Percentiles rank a stretch among this genome's conserved stretches.
Conservation (phyloP, 2,888 invertebrate species). For the Mesorhabditis spiculigera region DNA sequence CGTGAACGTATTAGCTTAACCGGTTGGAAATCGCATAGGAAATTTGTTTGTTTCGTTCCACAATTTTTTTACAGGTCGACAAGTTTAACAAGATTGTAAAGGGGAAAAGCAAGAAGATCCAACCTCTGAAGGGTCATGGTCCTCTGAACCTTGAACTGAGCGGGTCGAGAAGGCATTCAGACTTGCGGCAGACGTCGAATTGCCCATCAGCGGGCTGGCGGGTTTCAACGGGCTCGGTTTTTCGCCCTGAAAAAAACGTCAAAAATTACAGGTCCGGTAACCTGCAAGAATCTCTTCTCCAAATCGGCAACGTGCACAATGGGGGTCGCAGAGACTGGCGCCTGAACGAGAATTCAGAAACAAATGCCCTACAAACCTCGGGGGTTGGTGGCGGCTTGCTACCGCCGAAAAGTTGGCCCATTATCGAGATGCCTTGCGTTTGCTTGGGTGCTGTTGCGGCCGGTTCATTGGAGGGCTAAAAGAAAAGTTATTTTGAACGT, state of each 20-base stretch:
- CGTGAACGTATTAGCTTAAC: no score
- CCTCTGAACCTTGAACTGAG: slow-evolving; percentile 33
- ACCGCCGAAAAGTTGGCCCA: background rate
- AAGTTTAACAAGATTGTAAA: no score
- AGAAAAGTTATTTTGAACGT: background rate
- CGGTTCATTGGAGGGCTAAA: background rate
- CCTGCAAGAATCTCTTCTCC: slow-evolving; percentile 22
- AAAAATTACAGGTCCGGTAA: background rate
- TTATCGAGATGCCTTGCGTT: background rate
- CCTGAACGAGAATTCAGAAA: background rate
- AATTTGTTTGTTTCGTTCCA: background rate
- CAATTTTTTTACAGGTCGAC: no score
- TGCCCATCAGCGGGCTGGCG: slow-evolving; percentile 14
- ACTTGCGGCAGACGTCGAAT: slow-evolving; percentile 37
- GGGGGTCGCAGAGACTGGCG: background rate
- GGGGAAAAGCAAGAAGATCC: no score
- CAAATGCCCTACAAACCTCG: background rate
- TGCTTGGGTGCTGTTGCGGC: no score
- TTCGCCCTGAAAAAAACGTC: background rate
- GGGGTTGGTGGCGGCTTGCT: background rate
- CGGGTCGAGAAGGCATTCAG: slow-evolving; percentile 33
- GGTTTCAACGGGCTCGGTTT: no score
- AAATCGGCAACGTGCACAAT: slow-evolving; percentile 30
- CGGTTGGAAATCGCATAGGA: no score
- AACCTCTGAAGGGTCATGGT: slow-evolving; percentile 14